Evolutionary conservation across 2,797 vertebrate genomes (phyloP).

Genomic region (Lerista edwardsae): DNA sequence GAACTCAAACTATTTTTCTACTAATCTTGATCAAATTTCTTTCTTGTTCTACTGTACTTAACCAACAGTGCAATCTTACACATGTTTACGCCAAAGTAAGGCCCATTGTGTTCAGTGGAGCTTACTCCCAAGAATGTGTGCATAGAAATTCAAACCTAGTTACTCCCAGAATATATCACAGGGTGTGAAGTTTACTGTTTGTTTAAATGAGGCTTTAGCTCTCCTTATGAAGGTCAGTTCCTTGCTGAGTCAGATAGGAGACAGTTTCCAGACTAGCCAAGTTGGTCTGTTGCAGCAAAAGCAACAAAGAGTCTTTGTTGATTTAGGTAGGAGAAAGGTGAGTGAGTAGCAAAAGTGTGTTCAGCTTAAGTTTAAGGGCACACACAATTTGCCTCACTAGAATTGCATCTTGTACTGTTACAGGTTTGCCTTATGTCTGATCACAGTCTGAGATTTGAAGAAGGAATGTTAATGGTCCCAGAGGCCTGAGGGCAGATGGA

Average conservation of each 20-base stretch:
- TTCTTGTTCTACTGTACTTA: not conserved
- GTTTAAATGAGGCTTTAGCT: not conserved
- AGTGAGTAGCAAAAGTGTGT: not conserved
- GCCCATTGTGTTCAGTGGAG: too few relatives aligned
- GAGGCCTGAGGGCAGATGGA: too few relatives aligned
- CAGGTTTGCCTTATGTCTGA: too few relatives aligned
- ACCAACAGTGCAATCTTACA: not conserved
- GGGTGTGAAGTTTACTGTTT: not conserved
- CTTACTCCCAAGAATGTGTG: too few relatives aligned
- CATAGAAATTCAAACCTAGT: too few relatives aligned
- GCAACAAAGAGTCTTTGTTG: too few relatives aligned
- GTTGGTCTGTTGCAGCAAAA: too few relatives aligned
- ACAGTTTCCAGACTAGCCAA: too few relatives aligned
- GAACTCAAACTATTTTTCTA: not conserved
- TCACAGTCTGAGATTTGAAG: too few relatives aligned
- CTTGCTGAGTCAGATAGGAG: not conserved
- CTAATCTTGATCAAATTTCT: not conserved
- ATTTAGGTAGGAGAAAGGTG: not conserved
- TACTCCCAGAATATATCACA: not conserved
- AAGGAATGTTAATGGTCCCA: too few relatives aligned
- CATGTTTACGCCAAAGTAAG: too few relatives aligned
- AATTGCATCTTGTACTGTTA: too few relatives aligned
- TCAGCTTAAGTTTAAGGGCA: not conserved
- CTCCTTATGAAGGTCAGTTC: not conserved
- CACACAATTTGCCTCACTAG: not conserved